phyloP scores from a whole-genome alignment of 1,140 invertebrate genomes.

The Euura saliciscinereae region DNA sequence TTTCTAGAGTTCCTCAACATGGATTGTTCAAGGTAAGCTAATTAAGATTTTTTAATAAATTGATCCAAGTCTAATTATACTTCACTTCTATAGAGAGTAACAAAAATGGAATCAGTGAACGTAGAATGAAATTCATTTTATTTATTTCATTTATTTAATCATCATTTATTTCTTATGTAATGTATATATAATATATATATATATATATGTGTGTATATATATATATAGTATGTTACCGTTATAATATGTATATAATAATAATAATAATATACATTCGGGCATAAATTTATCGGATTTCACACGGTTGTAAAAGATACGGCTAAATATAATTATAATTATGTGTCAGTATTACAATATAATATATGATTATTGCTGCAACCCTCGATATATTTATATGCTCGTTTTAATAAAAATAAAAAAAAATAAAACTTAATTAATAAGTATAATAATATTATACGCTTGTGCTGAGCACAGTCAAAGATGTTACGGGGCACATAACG shows the following conservation, averaged over 20 bases:
- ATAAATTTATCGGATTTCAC: neutral
- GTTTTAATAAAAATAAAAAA: neutral
- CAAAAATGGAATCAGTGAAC: too few species aligned
- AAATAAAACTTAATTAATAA: neutral
- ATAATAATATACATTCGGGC: neutral
- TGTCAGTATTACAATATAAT: neutral
- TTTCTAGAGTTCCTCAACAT: too few species aligned
- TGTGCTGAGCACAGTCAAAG: neutral
- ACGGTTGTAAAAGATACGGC: neutral
- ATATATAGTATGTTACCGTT: neutral
- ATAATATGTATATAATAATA: neutral
- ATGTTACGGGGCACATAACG: neutral
- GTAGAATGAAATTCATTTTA: neutral
- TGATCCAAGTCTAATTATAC: too few species aligned
- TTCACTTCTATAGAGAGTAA: too few species aligned
- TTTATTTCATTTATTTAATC: neutral
- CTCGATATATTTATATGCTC: neutral
- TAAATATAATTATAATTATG: neutral
- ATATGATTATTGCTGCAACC: constrained; percentile 7
- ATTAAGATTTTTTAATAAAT: too few species aligned
- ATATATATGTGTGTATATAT: neutral
- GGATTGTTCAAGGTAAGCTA: too few species aligned
- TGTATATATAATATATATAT: neutral
- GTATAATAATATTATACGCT: too few species aligned
- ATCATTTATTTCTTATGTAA: neutral